Conservation (phyloP, 2,797 vertebrate genomes). For the Hypotaenidia okinawae region DNA sequence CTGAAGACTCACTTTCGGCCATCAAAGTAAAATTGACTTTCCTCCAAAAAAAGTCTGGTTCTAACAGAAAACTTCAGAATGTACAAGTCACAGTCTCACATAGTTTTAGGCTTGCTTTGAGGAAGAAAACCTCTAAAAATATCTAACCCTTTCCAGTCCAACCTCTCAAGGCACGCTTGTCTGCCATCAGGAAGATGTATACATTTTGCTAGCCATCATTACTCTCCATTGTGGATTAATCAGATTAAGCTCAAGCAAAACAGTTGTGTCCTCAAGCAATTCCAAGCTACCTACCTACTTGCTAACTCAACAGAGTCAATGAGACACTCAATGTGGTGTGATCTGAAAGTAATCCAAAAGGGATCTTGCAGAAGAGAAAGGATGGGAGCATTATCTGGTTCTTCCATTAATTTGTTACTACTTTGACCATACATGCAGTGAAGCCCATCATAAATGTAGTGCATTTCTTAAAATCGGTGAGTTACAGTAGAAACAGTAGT, state of each 20-base stretch:
- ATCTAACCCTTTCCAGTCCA: neutral
- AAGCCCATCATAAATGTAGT: neutral
- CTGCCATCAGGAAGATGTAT: neutral
- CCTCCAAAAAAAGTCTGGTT: neutral
- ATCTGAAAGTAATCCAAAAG: neutral
- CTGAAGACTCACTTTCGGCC: neutral
- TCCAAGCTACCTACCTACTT: neutral
- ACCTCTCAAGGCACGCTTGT: neutral
- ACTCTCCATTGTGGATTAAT: neutral
- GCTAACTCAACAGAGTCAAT: neutral
- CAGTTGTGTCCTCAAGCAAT: neutral
- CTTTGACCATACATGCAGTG: neutral
- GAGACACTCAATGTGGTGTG: accelerated
- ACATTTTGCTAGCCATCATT: neutral
- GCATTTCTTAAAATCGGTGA: neutral
- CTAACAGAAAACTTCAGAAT: neutral
- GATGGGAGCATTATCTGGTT: neutral
- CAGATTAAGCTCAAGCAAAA: neutral
- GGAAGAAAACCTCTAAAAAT: neutral
- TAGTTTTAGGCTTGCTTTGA: neutral
- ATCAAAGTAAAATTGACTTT: neutral
- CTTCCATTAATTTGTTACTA: neutral
- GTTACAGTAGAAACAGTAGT: neutral
- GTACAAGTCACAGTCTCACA: neutral
- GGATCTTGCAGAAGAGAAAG: neutral